Evolutionary conservation across 1,140 invertebrate genomes (phyloP), one percentile per base, ranked within the genome.

Genomic region (Stratiolaelaps scimitus): DNA sequence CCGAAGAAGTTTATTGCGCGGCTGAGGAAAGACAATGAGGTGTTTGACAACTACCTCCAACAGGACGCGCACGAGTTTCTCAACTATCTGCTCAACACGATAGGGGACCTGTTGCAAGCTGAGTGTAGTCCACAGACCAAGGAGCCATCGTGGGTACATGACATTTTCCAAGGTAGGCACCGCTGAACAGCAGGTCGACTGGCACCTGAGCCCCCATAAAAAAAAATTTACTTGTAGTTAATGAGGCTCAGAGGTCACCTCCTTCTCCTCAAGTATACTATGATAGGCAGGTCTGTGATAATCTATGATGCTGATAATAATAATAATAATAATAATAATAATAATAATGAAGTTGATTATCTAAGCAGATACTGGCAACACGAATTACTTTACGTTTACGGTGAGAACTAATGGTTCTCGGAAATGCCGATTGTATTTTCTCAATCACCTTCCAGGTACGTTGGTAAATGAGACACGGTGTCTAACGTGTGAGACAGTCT

Each of bases 21-120:
- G 72, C 77, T 99, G 72, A 83, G 94, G 72, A 98, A 98, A 82
- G 95, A 99, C 80, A 98, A 98, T 84, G 91, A 96, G 78, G 85
- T 94, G 73, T 98, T 99, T 82, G 94, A 98, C 78, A 98, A 99
- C 77, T 98, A 96, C 74, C 92, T 97, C 87, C 94, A 99, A 77
- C 95, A 99, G 81, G 95, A 99, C 85, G 95, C 95, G 53, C 95
- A 99, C 76, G 95, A 98, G 78, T 99, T 98, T 81, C 81, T 99
- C 56, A 98, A 98, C 77, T 98, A 97, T 78, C 81, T 99, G 56
- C 89, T 99, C 64, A 98, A 99, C 79, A 80, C 80, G 65, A 81
- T 83, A 43, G 81, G 79, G 40, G 81, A 82, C 71, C 73, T 81
- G 69, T 88, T 98, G 71, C 77, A 91, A 75, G 86, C 87, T 86